Base-by-base conservation (phyloP, 2,888 invertebrate species). In the Desoria tigrina region DNA sequence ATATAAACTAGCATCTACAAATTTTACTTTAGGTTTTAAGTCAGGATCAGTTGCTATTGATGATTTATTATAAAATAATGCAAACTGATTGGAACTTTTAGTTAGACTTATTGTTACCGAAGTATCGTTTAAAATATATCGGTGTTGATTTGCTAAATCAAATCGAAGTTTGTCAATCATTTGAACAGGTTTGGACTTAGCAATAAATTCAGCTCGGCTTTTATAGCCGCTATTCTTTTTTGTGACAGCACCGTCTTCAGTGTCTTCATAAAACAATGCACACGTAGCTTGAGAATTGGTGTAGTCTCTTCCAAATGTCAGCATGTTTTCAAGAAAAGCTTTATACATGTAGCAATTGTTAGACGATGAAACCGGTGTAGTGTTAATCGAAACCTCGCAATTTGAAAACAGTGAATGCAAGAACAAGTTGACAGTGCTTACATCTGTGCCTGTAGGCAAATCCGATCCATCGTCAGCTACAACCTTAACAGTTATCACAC, bases 1-100 rank as follows among this genome's bases (percentile, higher is more conserved):
- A 59, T 65, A 65, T 32, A 76, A 61, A 18, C 62, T 61, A 7
- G 71, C 71, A 18, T 74, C 69, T 2, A 72, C 18, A n/a, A 77
- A 42, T 18, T 67, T 59, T 1, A 76, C 59, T 63, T 69, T 63
- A 4, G 70, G 61, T 16, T 56, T 57, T 14, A 61, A 24, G 6
- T 37, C 9, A 11, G 32, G 21, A 24, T 18, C 42, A 16, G 32
- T 18, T n/a, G n/a, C n/a, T n/a, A n/a, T n/a, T n/a, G 14, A 24
- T 7, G 55, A 23, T 14, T 51, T 3, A 26, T 37, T 59, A 6
- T 51, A 50, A n/a, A 72, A 37, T 4, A 71, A 21, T 16, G 27
- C 45, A 61, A 72, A 72, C n/a, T n/a, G n/a, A n/a, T n/a, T n/a
- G n/a, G n/a, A n/a, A 0, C 61, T 9, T 39, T 67, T 21, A 14